phyloP scores from a whole-genome alignment of 2,888 invertebrate genomes.

The Charanyca ferruginea region DNA sequence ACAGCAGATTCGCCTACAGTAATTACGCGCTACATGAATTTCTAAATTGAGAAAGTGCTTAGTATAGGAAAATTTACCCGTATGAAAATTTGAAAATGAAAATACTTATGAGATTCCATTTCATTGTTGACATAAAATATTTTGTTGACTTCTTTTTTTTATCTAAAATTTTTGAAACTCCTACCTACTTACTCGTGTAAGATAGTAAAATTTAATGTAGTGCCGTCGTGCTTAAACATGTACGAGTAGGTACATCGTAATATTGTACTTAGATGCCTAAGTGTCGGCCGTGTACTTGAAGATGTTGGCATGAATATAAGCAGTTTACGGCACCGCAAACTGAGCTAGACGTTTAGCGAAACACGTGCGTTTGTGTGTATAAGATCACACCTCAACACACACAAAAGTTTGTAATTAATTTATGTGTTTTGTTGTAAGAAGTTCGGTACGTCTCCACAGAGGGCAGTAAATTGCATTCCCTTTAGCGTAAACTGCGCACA shows the following conservation, averaged over 20 bases:
- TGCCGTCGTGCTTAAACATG: neutral
- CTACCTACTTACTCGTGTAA: neutral
- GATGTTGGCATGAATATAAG: conserved; percentile 26
- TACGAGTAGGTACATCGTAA: conserved; percentile 13
- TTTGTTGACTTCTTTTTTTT: neutral
- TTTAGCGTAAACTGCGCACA: conserved; percentile 22
- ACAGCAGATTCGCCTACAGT: conserved; percentile 22
- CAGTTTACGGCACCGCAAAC: conserved; percentile 37
- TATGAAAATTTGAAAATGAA: conserved; percentile 7
- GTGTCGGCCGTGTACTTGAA: conserved; percentile 16
- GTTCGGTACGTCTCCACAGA: conserved; percentile 58
- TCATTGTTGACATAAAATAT: neutral
- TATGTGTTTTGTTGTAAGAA: conserved; percentile 65
- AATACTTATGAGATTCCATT: conserved; percentile 15
- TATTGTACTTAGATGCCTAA: conserved; percentile 11
- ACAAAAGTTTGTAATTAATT: conserved; percentile 72
- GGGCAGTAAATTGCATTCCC: conserved; percentile 67
- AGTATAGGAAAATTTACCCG: conserved; percentile 5
- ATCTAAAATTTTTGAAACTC: conserved; percentile 10
- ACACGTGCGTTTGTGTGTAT: conserved; percentile 49
- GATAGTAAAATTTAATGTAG: neutral
- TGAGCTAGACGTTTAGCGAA: conserved; percentile 22
- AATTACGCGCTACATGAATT: conserved; percentile 50
- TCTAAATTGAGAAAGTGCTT: conserved; percentile 33
- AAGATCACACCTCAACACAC: conserved; percentile 29